Evolutionary conservation across 2,797 vertebrate genomes (phyloP).

Genomic region (Thaleichthys pacificus): DNA sequence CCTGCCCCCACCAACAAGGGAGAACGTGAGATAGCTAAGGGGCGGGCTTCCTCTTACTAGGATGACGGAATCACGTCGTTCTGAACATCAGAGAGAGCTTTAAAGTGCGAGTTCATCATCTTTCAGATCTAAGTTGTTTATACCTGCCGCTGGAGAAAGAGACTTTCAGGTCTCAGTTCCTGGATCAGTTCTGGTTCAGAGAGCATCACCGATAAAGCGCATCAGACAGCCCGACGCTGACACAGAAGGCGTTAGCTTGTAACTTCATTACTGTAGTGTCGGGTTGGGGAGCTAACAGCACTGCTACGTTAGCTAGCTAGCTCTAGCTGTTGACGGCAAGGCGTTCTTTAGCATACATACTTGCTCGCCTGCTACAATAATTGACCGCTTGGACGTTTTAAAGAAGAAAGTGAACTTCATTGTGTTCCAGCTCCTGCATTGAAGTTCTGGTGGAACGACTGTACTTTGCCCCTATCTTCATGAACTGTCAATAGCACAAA

Average conservation of each 20-base stretch:
- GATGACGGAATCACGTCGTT: slow-evolving; percentile 37
- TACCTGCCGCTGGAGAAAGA: neutral
- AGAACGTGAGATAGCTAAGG: neutral
- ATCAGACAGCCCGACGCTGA: slow-evolving; percentile 12
- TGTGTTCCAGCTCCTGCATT: slow-evolving; percentile 9
- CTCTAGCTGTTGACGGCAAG: neutral
- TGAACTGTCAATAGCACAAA: slow-evolving; percentile 22
- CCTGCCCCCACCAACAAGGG: too few species aligned
- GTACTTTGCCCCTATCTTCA: slow-evolving; percentile 14
- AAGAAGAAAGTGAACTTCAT: slow-evolving; percentile 17
- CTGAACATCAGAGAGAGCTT: slow-evolving; percentile 16
- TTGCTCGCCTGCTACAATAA: neutral
- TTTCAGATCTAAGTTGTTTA: slow-evolving; percentile 10
- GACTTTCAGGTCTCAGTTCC: slow-evolving; percentile 6
- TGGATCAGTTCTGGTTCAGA: slow-evolving; percentile 5
- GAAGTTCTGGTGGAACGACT: slow-evolving; percentile 12
- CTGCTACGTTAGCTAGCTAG: slow-evolving; percentile 19
- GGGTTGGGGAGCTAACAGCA: slow-evolving; percentile 12
- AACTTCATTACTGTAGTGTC: slow-evolving; percentile 11
- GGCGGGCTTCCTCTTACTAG: neutral
- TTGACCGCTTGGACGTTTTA: neutral
- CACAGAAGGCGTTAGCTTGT: slow-evolving; percentile 3
- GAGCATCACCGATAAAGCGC: slow-evolving; percentile 5
- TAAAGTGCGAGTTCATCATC: slow-evolving; percentile 13
- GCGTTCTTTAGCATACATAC: neutral